These are phyloP conservation scores for Philypnodon macrostomus DNA, from an alignment of 2,797 vertebrate genomes.

Conservation along the genomic window DNA sequence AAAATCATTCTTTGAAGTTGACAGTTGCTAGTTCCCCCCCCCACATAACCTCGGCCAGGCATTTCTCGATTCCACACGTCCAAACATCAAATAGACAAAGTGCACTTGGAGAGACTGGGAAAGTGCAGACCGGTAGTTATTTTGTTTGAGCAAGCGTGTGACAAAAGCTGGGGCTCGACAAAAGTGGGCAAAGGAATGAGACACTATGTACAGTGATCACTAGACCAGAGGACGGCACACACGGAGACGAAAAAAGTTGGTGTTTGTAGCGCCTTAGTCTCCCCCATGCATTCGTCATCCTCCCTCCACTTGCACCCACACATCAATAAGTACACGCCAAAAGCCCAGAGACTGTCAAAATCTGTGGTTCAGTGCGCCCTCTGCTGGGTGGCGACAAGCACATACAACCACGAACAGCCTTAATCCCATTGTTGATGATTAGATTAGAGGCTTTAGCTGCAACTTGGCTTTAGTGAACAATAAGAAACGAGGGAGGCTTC, in stretches of 20 bases:
- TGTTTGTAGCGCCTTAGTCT: constrained; percentile 40
- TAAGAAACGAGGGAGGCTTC: constrained; percentile 27
- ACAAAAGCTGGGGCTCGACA: constrained; percentile 9
- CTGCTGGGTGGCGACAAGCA: constrained; percentile 47
- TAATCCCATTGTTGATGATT: constrained; percentile 61
- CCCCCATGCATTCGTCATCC: constrained; percentile 33
- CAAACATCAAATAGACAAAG: constrained; percentile 38
- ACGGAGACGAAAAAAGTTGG: constrained; percentile 16
- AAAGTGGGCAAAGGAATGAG: not conserved
- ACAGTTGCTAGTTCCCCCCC: constrained; percentile 14
- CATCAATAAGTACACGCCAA: constrained; percentile 37
- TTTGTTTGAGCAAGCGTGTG: constrained; percentile 19
- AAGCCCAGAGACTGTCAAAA: constrained; percentile 22
- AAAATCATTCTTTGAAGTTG: constrained; percentile 22
- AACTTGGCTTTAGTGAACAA: constrained; percentile 38
- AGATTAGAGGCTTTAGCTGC: constrained; percentile 51
- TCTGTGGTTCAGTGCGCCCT: constrained; percentile 34
- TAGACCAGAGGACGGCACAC: constrained; percentile 1
- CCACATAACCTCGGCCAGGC: constrained; percentile 2
- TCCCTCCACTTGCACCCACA: constrained; percentile 39
- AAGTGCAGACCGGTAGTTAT: constrained; percentile 5
- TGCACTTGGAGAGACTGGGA: constrained; percentile 6
- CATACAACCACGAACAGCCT: constrained; percentile 19
- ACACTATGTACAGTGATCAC: constrained; percentile 7
- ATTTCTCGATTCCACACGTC: constrained; percentile 14